phyloP scores from a whole-genome alignment of 2,113 vertebrate species.

The Catagonus wagneri region DNA sequence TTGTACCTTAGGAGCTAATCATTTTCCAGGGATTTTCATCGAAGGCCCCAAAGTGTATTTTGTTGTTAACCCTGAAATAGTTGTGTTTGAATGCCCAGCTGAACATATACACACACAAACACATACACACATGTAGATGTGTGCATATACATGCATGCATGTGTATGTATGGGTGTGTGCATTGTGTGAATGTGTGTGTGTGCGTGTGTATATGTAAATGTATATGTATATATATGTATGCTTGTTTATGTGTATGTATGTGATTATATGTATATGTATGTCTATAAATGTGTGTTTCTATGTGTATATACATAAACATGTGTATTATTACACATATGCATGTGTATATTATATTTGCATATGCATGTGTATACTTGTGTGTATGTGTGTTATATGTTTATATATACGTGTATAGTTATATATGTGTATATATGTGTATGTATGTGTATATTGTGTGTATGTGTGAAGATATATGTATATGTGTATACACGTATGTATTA shows the following conservation, averaged over 20 bases:
- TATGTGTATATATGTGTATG: too few species aligned
- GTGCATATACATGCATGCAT: background rate
- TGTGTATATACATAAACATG: too few species aligned
- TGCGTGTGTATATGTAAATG: too few species aligned
- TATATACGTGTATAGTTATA: too few species aligned
- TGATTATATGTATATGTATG: background rate
- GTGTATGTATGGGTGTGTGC: background rate
- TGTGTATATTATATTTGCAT: too few species aligned
- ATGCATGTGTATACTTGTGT: too few species aligned
- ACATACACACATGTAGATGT: background rate
- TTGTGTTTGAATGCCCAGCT: background rate
- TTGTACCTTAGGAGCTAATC: background rate
- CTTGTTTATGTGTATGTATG: too few species aligned
- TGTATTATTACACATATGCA: too few species aligned
- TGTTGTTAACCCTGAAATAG: background rate
- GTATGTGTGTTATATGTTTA: too few species aligned
- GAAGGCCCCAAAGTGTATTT: background rate
- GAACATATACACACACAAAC: background rate
- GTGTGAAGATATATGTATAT: rapidly evolving
- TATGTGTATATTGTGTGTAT: background rate
- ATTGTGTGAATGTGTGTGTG: background rate
- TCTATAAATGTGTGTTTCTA: too few species aligned
- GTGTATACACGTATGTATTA: too few species aligned
- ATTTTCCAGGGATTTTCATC: background rate
- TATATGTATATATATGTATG: too few species aligned